These are phyloP conservation scores for Petrocephalus microphthalmus DNA, from an alignment of 2,113 vertebrate species.

Conservation along the genomic window DNA sequence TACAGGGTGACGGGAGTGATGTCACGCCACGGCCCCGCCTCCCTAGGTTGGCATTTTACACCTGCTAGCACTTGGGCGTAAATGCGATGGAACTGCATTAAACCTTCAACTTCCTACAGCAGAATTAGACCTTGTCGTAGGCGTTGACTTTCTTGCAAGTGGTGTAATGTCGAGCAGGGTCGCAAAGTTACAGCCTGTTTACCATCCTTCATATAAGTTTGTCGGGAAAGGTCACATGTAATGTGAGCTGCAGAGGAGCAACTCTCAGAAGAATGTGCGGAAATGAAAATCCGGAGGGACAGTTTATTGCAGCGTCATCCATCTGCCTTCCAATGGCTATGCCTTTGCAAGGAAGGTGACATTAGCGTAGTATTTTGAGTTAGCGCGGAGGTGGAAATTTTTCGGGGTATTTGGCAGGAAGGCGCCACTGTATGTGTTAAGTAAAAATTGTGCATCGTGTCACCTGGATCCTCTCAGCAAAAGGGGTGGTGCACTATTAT, in stretches of 20 bases:
- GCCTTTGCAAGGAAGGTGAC: not conserved
- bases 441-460: not conserved
- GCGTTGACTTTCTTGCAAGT: not conserved
- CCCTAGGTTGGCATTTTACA: not conserved
- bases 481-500: not conserved
- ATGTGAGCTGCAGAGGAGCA: not conserved
- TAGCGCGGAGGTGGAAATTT: not conserved
- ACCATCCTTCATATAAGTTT: not conserved
- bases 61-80: not conserved
- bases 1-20: not conserved
- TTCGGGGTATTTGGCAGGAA: not conserved
- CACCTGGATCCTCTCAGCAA: not conserved
- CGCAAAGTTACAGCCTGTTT: not conserved
- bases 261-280: not conserved
- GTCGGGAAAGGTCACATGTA: not conserved
- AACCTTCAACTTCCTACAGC: not conserved
- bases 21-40: not conserved
- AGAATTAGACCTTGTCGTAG: not conserved
- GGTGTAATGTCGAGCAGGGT: not conserved
- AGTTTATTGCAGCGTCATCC: not conserved
- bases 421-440: not conserved
- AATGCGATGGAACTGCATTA: not conserved
- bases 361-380: not conserved
- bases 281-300: not conserved
- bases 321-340: not conserved